Evolutionary conservation across 30 jellyfish, hydroid and myxozoan genomes (phyloP), one percentile per base, ranked within the genome.

Genomic region (Hydra vulgaris): DNA sequence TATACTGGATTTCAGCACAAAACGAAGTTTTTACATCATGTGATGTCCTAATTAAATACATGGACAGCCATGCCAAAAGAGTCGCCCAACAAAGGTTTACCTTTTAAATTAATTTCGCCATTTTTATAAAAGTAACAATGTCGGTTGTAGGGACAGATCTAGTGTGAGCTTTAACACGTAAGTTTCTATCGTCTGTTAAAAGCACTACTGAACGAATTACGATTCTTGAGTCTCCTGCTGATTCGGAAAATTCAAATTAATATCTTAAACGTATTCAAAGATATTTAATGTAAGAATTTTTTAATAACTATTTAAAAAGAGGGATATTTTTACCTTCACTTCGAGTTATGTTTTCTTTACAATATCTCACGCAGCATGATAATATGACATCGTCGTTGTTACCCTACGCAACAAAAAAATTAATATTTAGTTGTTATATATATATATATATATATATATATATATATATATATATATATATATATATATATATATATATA

Each of bases 151-250:
- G 99, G 25, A 94, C 99, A 54, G 82, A 84, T 17, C 99, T 83
- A 15, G 90, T 79, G 66, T 94, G 99, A 16, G 99, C 99, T 79
- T 87, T 94, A 75, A 94, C 26, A 21, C 99, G 96, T 12, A 94
- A 85, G 76, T 87, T 88, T 22, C 96, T 73, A 79, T 94, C 99
- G 74, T 94, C 95, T 27, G 99, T 94, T 54, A 94, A 76, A 70
- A 94, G 86, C 74, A 88, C 96, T 0, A 87, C 95, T 22, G 81
- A 76, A 21, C 99, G 87, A 23, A 83, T 86, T 18, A 94, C 85
- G 76, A 81, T 83, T 56, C 86, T 27, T 22, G 95, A 91, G 17
- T 88, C 96, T n/a, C 88, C 98, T 81, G 66, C 15, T 17, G 70
- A 52, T 22, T 21, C 0, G 21, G 19, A 27, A 78, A 66, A 78